phyloP scores from a whole-genome alignment of 1,140 invertebrate species.

The Papilio helenus region DNA sequence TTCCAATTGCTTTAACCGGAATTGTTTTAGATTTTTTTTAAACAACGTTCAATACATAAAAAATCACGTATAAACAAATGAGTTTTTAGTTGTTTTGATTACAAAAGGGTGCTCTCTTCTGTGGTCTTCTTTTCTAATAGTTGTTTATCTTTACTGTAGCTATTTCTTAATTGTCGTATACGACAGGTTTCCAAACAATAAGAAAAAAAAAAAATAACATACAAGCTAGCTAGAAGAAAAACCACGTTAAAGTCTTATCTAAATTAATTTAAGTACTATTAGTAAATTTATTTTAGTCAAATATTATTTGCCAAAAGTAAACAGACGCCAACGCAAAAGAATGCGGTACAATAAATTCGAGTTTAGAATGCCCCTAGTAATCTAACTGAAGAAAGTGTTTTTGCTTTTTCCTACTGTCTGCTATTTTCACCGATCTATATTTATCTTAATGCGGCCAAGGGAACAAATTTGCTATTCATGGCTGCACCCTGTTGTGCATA shows the following conservation, averaged over 20 bases:
- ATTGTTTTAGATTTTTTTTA: not conserved
- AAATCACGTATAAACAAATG: not conserved
- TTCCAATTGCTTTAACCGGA: conserved; percentile 24
- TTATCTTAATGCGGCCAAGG: conserved; percentile 67
- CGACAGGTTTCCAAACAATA: too few species aligned
- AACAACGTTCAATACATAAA: not conserved
- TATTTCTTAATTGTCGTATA: too few species aligned
- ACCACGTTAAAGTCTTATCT: not conserved
- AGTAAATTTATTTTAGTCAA: not conserved
- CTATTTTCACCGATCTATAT: conserved; percentile 65
- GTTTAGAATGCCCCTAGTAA: conserved; percentile 36
- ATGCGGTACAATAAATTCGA: conserved; percentile 42
- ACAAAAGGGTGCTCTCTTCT: too few species aligned
- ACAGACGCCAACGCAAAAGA: conserved; percentile 28
- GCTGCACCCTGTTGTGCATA: conserved; percentile 47
- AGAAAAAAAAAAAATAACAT: too few species aligned
- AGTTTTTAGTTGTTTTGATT: too few species aligned
- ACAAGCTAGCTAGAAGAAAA: too few species aligned
- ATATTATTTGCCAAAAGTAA: conserved; percentile 1
- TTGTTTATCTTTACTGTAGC: too few species aligned
- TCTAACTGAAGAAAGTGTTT: conserved; percentile 64
- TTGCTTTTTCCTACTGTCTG: conserved; percentile 61
- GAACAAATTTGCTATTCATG: conserved; percentile 68
- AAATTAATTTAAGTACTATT: not conserved
- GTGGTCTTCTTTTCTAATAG: too few species aligned